Evolutionary conservation across 2,888 invertebrate species (phyloP).

Genomic region (Brenthis daphne): DNA sequence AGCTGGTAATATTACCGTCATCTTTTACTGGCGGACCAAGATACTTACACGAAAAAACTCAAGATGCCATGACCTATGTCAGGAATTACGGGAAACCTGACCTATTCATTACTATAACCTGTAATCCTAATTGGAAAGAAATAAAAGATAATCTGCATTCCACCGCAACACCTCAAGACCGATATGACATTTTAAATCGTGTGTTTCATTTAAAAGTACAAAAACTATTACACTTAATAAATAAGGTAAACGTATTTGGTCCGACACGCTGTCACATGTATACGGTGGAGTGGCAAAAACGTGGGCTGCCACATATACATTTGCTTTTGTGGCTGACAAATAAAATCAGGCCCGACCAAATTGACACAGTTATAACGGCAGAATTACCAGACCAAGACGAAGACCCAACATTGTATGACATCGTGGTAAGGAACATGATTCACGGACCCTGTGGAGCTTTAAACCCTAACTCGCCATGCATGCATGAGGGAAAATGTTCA

Average conservation of each 20-base stretch:
- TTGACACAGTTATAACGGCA: slow-evolving; percentile 44
- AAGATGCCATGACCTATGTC: slow-evolving; percentile 29
- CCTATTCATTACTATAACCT: slow-evolving; percentile 27
- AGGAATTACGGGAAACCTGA: slow-evolving; percentile 24
- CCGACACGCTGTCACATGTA: slow-evolving; percentile 25
- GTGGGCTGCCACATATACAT: slow-evolving; percentile 42
- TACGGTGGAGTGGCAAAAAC: slow-evolving; percentile 44
- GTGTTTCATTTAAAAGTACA: slow-evolving; percentile 22
- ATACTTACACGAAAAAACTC: slow-evolving; percentile 22
- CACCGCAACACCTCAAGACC: slow-evolving; percentile 19
- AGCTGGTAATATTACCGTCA: slow-evolving; percentile 23
- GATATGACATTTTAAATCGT: slow-evolving; percentile 26
- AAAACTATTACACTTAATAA: slow-evolving; percentile 14
- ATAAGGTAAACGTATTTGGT: slow-evolving; percentile 20
- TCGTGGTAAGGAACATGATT: slow-evolving; percentile 44
- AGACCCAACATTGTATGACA: slow-evolving; percentile 39
- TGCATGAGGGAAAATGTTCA: slow-evolving; percentile 28
- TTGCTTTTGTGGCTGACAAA: slow-evolving; percentile 41
- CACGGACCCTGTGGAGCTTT: slow-evolving; percentile 42
- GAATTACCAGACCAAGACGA: slow-evolving; percentile 41
- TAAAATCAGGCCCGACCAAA: slow-evolving; percentile 38
- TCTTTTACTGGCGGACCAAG: slow-evolving; percentile 27
- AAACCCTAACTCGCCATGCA: slow-evolving; percentile 42
- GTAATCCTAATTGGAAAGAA: slow-evolving; percentile 24
- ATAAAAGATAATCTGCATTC: slow-evolving; percentile 6